A percentile compares a stretch with the other conserved stretches of the same genome.
These are phyloP conservation scores for Oryzias javanicus DNA, from an alignment of 2,113 vertebrate species.

Conservation along the genomic window DNA sequence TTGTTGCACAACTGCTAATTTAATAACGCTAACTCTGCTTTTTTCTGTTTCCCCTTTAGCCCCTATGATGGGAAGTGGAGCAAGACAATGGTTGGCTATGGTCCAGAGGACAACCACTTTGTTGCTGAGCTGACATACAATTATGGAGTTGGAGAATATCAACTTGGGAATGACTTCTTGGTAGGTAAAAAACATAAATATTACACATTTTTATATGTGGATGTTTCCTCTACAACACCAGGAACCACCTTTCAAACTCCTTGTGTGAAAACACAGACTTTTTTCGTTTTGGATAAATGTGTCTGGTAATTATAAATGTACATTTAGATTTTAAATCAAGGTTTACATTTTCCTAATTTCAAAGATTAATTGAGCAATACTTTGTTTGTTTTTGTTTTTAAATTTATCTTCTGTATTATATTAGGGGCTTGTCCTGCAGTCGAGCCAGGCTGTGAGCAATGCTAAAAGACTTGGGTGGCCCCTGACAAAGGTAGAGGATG, in stretches of 20 bases:
- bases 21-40: not conserved
- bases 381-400: too few species aligned
- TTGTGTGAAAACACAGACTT: too few species aligned
- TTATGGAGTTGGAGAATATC: conserved; percentile 90
- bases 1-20: not conserved
- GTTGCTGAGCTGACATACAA: conserved; percentile 96
- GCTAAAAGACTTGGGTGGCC: conserved; percentile 88
- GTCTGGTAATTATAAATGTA: too few species aligned
- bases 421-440: conserved; percentile 90
- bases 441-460: conserved; percentile 86
- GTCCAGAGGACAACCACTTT: conserved; percentile 91
- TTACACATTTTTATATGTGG: not conserved
- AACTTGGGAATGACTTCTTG: conserved; percentile 91
- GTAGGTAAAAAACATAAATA: conserved; percentile 73
- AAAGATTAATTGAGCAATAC: not conserved
- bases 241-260: too few species aligned
- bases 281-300: too few species aligned
- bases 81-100: conserved; percentile 98
- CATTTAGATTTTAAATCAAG: too few species aligned
- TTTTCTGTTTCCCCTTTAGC: conserved; percentile 59
- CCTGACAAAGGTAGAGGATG: conserved; percentile 78
- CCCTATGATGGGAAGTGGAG: conserved; percentile 99
- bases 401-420: not conserved
- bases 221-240: too few species aligned
- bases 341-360: not conserved